A percentile compares a stretch with the other conserved stretches of the same genome.
Conservation (phyloP, 35 echinoderm and acorn worm species). For the Lytechinus pictus region DNA sequence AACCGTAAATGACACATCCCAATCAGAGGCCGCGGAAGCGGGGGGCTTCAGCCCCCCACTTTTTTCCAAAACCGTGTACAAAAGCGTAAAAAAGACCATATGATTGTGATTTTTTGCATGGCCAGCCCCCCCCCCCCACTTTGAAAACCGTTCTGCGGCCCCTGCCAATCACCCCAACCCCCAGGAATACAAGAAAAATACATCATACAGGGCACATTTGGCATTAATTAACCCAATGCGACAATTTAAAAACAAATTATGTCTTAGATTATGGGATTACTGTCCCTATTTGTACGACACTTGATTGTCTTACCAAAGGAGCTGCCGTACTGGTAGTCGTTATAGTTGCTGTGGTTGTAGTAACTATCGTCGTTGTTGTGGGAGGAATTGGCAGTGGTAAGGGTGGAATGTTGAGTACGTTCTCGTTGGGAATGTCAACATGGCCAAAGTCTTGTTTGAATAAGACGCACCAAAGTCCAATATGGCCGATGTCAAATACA, state of each 20-base stretch:
- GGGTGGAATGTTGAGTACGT: background rate
- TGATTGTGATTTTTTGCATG: no score
- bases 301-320: background rate
- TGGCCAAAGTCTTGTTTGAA: conserved; percentile 44
- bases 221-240: no score
- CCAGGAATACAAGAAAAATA: no score
- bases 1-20: no score
- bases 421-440: background rate
- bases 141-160: no score
- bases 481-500: conserved; percentile 43
- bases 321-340: background rate
- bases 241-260: background rate
- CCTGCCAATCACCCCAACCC: no score
- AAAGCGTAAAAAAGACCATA: no score
- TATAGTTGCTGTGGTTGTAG: background rate
- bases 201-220: no score
- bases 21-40: no score
- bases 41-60: no score
- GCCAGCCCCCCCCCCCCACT: no score
- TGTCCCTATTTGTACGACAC: background rate
- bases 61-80: no score
- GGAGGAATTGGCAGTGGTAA: background rate
- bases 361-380: background rate
- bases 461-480: conserved; percentile 25
- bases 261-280: background rate